Evolutionary conservation across 1,140 invertebrate genomes (phyloP), one percentile per base, ranked within the genome.

Genomic region (Sycophaga agraensis): DNA sequence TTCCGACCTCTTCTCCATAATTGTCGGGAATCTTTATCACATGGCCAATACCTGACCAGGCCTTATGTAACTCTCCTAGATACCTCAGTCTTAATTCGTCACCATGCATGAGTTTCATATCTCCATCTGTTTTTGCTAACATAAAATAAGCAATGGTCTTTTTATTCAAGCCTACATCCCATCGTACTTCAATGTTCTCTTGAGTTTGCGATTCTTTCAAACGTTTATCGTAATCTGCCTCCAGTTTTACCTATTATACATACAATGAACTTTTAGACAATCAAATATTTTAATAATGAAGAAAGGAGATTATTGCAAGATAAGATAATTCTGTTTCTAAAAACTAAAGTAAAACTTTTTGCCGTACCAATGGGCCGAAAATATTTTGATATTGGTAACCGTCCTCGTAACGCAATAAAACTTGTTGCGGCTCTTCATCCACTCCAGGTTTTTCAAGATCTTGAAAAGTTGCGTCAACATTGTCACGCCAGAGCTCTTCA

Each of bases 11-110:
- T 74, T 99, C 97, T 17, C 94, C 96, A 76, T 93, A 98, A 81
- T 99, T 99, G 74, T 99, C 97, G 0, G 98, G 96, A 61, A 99
- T 96, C 82, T 99, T 99, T 68, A 99, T 98, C 19, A 99, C 96
- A 66, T 93, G 90, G 0, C 97, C 97, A 24, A 98, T 91, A 22
- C 95, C 95, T 28, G 89, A 91, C 97, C 98, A 99, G 0, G 90
- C 84, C 71, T 94, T 96, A 71, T 96, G 93, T 64, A 94, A 74
- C 73, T 98, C 96, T 4, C 95, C 95, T 5, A 97, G 85, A 74
- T 99, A 99, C 64, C 95, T 88, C 31, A 99, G 81, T 63, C 94
- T 85, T 19, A 99, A 78, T 79, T 99, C 97, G 84, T 99, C 98
- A 17, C 97, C 98, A 73, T 98, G 96, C 97, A 99, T 99, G n/a